Base-by-base conservation (phyloP, 2,888 invertebrate genomes). In the Agrotis ipsilon region DNA sequence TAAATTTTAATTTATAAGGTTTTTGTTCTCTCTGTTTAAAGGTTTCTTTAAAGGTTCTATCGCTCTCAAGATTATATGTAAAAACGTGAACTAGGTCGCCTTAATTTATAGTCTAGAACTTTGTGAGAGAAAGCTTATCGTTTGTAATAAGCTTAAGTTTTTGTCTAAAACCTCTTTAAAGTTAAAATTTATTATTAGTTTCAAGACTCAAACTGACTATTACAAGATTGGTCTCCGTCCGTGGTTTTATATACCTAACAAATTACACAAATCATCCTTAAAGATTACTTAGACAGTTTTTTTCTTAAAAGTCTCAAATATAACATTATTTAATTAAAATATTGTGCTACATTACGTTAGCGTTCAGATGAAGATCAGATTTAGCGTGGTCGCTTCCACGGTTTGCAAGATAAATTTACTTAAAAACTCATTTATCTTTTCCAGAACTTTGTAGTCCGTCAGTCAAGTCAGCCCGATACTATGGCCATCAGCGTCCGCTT, bases 401-500 rank as follows among this genome's bases (percentile, higher is more conserved):
- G 39, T 11, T 13, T 55, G n/a, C 55, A 32, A n/a, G 14, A 19
- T 55, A 39, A 39, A 39, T 32, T 32, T n/a, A 32, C 7, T 32
- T 13, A 72, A 19, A 62, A 43, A 63, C 9, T 0, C 9, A 3
- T 11, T 46, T 57, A 75, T 39, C 62, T 74, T 59, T 16, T 14
- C 39, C 96, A 99, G 98, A 98, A 98, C 90, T 99, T 99, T 91
- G 98, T 99, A 63, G 99, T 99, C 51, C 97, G 99, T 59, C 98
- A 99, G 90, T 99, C 99, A 54, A 99, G 99, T 88, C 99, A 99
- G 92, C 97, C 98, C 54, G 98, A 98, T 87, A 99, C 99, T 66
- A 99, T 99, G 98, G 99, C 99, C 52, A 97, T 99, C 82, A 99
- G 99, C 60, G 99, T 99, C 59, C 98, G 99, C 16, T 96, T 99